Evolutionary conservation across 2,113 vertebrate species (phyloP).

Genomic region (Equus quagga): DNA sequence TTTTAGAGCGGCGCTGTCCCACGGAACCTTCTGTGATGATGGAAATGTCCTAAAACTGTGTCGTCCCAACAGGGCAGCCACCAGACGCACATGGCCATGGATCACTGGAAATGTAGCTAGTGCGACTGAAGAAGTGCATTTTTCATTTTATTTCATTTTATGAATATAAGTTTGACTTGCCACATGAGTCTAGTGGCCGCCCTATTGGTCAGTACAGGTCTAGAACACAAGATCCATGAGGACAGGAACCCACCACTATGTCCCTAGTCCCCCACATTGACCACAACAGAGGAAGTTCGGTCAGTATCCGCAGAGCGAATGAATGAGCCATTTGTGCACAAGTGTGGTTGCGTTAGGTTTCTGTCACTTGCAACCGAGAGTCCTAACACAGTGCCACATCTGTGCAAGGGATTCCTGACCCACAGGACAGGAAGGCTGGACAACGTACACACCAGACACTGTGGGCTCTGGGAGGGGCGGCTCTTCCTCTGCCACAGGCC

Average conservation of each 20-base stretch:
- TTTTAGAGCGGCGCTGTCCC: accelerated
- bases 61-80: accelerated
- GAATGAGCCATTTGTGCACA: neutral
- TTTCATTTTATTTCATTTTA: neutral
- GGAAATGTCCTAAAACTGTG: neutral
- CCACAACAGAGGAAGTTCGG: accelerated
- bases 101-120: neutral
- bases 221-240: accelerated
- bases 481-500: neutral
- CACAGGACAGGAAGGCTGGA: accelerated
- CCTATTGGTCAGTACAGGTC: accelerated
- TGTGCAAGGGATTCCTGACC: neutral
- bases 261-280: neutral
- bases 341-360: accelerated
- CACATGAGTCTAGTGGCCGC: accelerated
- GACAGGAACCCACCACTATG: accelerated
- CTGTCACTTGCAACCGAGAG: neutral
- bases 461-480: neutral
- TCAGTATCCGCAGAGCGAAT: accelerated
- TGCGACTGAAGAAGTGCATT: accelerated
- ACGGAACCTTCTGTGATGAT: neutral
- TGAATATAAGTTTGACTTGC: accelerated
- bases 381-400: accelerated
- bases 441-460: accelerated
- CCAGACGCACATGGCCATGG: accelerated